phyloP scores from a whole-genome alignment of 2,888 invertebrate genomes.

The Myathropa florea region DNA sequence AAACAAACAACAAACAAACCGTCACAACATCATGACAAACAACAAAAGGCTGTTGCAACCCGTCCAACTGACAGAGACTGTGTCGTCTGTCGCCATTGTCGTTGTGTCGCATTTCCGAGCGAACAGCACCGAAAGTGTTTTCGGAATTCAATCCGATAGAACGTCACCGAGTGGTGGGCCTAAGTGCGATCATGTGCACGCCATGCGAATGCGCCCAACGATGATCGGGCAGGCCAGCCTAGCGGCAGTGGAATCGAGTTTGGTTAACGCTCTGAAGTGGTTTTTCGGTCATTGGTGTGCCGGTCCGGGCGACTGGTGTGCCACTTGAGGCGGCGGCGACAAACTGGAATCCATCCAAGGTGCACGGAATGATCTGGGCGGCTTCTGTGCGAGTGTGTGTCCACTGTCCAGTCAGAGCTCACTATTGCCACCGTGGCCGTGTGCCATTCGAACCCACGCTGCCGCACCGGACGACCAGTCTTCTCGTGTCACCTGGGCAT shows the following conservation, averaged over 20 bases:
- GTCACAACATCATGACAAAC: constrained; percentile 21
- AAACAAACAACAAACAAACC: constrained; percentile 12
- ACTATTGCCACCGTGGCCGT: constrained; percentile 29
- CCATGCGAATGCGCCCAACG: constrained; percentile 36
- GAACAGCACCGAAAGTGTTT: constrained; percentile 66
- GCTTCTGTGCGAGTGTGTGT: constrained; percentile 26
- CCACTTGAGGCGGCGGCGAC: not conserved
- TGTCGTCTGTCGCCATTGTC: not conserved
- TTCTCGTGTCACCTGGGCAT: constrained; percentile 24
- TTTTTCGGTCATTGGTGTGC: constrained; percentile 14
- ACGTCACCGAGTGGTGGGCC: constrained; percentile 19
- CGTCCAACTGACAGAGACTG: constrained; percentile 18
- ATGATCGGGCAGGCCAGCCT: too few relatives aligned
- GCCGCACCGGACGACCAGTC: constrained; percentile 8
- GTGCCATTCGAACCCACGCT: constrained; percentile 44
- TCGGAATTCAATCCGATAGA: constrained; percentile 33
- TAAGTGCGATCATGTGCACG: constrained; percentile 47
- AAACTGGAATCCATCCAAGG: constrained; percentile 39
- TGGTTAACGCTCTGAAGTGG: constrained; percentile 18
- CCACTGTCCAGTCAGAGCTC: not conserved
- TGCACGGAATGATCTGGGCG: not conserved
- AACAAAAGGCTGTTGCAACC: constrained; percentile 8
- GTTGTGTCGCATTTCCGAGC: constrained; percentile 44
- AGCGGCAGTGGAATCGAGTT: not conserved
- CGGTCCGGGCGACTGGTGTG: not conserved